These are phyloP conservation scores for Sardina pilchardus DNA, from an alignment of 2,113 vertebrate genomes.

Conservation along the genomic window DNA sequence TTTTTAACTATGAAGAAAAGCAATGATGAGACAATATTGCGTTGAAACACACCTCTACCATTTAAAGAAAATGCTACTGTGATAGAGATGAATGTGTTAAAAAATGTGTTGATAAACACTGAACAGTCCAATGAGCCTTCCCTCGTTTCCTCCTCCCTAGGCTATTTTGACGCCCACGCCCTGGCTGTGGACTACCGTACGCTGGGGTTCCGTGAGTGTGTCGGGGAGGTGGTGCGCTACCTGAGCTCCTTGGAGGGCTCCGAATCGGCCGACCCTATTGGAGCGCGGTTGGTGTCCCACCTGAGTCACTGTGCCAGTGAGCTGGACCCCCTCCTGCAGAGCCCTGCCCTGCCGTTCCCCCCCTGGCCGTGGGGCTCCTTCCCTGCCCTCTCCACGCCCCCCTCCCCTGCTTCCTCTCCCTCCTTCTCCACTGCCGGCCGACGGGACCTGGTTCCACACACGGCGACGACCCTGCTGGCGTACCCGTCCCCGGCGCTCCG, in stretches of 20 bases:
- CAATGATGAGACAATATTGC: no score
- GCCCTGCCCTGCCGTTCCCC: slow-evolving; percentile 74
- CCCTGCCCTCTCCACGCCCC: slow-evolving; percentile 65
- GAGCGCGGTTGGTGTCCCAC: slow-evolving; percentile 89
- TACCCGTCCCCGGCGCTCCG: slow-evolving; percentile 75
- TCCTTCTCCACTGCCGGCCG: slow-evolving; percentile 63
- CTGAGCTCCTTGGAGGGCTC: slow-evolving; percentile 83
- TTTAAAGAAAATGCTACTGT: no score
- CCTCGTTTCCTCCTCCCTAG: slow-evolving; percentile 57
- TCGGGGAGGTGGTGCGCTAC: slow-evolving; percentile 91
- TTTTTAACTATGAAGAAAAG: no score
- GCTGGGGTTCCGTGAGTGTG: slow-evolving; percentile 92
- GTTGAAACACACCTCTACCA: no score
- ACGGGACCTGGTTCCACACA: slow-evolving; percentile 71
- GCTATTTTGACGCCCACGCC: slow-evolving; percentile 86
- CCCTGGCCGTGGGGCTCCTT: slow-evolving; percentile 88
- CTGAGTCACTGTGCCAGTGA: slow-evolving; percentile 89
- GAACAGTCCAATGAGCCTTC: no score
- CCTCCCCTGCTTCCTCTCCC: slow-evolving; percentile 67
- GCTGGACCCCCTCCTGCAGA: slow-evolving; percentile 80
- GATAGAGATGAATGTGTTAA: no score
- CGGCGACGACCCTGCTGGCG: slow-evolving; percentile 68
- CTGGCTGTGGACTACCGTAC: slow-evolving; percentile 91
- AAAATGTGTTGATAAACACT: no score
- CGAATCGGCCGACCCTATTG: slow-evolving; percentile 81